These are phyloP conservation scores for Xiphophorus maculatus DNA, from an alignment of 2,113 vertebrate genomes.

Conservation along the genomic window DNA sequence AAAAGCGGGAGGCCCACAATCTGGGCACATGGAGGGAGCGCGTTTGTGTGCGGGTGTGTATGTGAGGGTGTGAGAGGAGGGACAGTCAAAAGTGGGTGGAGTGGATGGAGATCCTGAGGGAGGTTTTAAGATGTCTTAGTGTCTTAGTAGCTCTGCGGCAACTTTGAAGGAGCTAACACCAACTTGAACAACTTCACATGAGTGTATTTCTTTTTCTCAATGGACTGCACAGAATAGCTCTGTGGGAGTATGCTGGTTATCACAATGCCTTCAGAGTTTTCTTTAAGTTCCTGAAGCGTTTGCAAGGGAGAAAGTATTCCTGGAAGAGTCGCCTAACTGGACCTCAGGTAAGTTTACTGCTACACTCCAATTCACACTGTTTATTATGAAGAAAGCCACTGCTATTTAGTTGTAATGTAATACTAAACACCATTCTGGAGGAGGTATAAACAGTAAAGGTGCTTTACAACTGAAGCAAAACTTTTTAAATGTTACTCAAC, in stretches of 20 bases:
- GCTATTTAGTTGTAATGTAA: constrained; percentile 34
- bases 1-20: constrained; percentile 53
- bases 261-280: constrained; percentile 37
- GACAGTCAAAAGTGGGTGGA: constrained; percentile 75
- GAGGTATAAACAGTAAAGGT: constrained; percentile 10
- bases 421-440: constrained; percentile 12
- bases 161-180: constrained; percentile 32
- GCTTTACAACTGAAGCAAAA: neutral
- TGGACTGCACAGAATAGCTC: constrained; percentile 28
- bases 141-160: constrained; percentile 58
- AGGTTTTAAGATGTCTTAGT: constrained; percentile 71
- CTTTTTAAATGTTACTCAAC: neutral
- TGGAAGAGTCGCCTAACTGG: constrained; percentile 35
- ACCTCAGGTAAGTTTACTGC: constrained; percentile 62
- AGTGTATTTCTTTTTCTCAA: neutral
- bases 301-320: constrained; percentile 24
- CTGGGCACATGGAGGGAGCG: constrained; percentile 50
- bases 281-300: constrained; percentile 47
- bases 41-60: constrained; percentile 13
- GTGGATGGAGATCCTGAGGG: constrained; percentile 69
- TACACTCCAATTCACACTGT: constrained; percentile 17
- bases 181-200: constrained; percentile 7
- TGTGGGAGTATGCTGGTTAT: constrained; percentile 44
- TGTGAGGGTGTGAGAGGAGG: constrained; percentile 53
- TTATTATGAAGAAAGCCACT: constrained; percentile 17